Conservation (phyloP, 2,113 vertebrate species). For the Halichoerus grypus region DNA sequence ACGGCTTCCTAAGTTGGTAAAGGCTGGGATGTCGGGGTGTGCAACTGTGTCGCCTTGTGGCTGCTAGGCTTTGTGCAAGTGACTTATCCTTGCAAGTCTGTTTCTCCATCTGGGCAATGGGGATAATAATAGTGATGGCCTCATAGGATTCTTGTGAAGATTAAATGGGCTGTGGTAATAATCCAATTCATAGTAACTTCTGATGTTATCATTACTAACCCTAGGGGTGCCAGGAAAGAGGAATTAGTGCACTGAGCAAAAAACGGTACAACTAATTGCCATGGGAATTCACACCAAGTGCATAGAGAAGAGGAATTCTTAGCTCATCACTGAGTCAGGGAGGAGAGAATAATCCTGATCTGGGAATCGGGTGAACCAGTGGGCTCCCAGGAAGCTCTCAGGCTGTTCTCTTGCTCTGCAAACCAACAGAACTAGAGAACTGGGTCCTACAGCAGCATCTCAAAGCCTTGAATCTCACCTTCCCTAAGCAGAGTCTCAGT, state of each 20-base stretch:
- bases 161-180: background rate
- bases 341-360: background rate
- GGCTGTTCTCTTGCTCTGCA: background rate
- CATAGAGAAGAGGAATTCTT: background rate
- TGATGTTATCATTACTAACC: background rate
- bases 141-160: background rate
- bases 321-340: background rate
- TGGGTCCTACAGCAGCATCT: background rate
- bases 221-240: background rate
- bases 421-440: background rate
- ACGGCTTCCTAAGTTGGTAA: background rate
- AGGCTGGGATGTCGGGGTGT: background rate
- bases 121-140: background rate
- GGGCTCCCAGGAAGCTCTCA: background rate
- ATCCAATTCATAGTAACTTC: background rate
- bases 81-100: background rate
- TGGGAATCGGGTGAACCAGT: background rate
- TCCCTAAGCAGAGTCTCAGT: background rate
- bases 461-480: background rate
- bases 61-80: background rate
- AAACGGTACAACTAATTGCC: background rate
- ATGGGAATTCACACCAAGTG: background rate
- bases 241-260: background rate
- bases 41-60: background rate
- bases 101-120: slow-evolving; percentile 29